These are phyloP conservation scores for Heterodera filipjevi DNA, from an alignment of 2,888 invertebrate genomes.

Conservation along the genomic window DNA sequence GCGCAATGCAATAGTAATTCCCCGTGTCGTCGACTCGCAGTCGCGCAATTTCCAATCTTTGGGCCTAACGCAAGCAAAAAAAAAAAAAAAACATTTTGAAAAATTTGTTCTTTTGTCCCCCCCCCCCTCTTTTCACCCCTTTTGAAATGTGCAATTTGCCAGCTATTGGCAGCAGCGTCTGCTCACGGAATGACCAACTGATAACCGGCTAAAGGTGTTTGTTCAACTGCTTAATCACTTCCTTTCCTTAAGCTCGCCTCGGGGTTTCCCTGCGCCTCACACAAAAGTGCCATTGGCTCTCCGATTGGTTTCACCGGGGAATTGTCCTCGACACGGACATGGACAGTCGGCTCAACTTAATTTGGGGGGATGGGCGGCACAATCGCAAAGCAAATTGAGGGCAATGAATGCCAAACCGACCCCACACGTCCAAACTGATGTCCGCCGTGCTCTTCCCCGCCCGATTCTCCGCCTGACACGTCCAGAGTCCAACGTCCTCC, in stretches of 20 bases:
- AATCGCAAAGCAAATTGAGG: background rate
- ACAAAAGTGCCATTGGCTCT: slow-evolving; percentile 66
- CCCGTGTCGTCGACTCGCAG: slow-evolving; percentile 69
- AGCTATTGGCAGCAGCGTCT: slow-evolving; percentile 65
- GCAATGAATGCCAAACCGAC: slow-evolving; percentile 39
- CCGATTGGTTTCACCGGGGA: slow-evolving; percentile 61
- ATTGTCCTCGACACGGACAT: slow-evolving; percentile 49
- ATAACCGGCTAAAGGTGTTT: slow-evolving; percentile 37
- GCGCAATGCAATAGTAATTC: slow-evolving; percentile 68
- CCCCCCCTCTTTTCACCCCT: background rate
- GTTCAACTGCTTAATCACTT: background rate
- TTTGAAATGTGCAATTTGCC: slow-evolving; percentile 52
- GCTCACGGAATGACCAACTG: slow-evolving; percentile 68
- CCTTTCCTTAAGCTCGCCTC: background rate
- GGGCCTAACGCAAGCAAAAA: slow-evolving; percentile 41
- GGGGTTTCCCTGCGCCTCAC: slow-evolving; percentile 67
- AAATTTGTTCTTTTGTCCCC: background rate
- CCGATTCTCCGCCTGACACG: slow-evolving; percentile 67
- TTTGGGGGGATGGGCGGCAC: too few species aligned
- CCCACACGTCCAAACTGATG: slow-evolving; percentile 59
- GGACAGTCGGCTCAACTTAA: slow-evolving; percentile 57
- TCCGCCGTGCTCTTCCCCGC: slow-evolving; percentile 65
- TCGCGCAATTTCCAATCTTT: slow-evolving; percentile 60
- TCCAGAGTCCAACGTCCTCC: slow-evolving; percentile 66
- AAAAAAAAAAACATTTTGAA: background rate